These are phyloP conservation scores for Dascillus cervinus DNA, from an alignment of 2,888 invertebrate genomes.

Conservation along the genomic window DNA sequence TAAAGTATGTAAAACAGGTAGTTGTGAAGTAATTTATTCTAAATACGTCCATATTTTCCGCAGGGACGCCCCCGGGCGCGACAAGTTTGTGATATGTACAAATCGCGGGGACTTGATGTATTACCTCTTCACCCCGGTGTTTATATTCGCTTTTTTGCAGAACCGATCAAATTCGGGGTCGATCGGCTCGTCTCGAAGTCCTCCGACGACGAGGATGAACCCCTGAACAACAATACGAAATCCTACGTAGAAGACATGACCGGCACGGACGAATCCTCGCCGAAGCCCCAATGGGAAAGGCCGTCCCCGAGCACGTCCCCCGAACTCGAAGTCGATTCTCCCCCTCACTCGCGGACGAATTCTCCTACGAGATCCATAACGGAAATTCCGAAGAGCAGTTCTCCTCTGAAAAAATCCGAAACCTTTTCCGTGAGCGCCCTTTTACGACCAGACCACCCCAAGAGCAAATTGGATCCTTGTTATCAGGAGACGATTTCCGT, in stretches of 20 bases:
- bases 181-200: slow-evolving; percentile 66
- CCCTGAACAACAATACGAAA: slow-evolving; percentile 40
- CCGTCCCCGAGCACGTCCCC: slow-evolving; percentile 51
- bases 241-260: slow-evolving; percentile 43
- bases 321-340: slow-evolving; percentile 70
- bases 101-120: slow-evolving; percentile 25
- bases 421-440: slow-evolving; percentile 78
- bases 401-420: slow-evolving; percentile 63
- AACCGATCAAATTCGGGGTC: slow-evolving; percentile 78
- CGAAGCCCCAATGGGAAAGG: slow-evolving; percentile 36
- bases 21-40: too few relatives aligned
- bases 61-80: slow-evolving; percentile 15
- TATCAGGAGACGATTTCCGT: slow-evolving; percentile 46
- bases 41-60: slow-evolving; percentile 10
- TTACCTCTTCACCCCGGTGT: slow-evolving; percentile 19
- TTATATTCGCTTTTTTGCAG: too few relatives aligned
- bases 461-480: slow-evolving; percentile 39
- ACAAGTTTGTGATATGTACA: slow-evolving; percentile 25
- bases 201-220: slow-evolving; percentile 54
- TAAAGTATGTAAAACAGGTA: background rate
- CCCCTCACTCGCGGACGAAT: slow-evolving; percentile 49
- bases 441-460: slow-evolving; percentile 67
- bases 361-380: slow-evolving; percentile 47
- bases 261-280: slow-evolving; percentile 44
- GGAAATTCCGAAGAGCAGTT: slow-evolving; percentile 38